Conservation (phyloP, 2,113 vertebrate genomes). For the Nycticorax nycticorax region DNA sequence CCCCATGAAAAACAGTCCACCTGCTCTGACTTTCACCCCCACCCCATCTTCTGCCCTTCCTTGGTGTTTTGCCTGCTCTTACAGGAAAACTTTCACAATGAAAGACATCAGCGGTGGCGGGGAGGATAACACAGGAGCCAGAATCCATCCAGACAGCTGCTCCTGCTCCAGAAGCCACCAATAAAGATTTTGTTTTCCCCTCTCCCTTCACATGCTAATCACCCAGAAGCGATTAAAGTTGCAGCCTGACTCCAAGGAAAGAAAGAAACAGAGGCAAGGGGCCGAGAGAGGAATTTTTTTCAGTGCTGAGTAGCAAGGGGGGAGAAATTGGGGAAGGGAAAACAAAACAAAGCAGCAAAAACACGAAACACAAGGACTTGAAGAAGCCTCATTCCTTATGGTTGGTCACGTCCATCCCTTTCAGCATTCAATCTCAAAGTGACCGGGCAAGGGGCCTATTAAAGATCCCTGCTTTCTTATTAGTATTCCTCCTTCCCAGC, state of each 20-base stretch:
- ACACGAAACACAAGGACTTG: not conserved
- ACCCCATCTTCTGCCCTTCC: not conserved
- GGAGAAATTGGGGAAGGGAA: not conserved
- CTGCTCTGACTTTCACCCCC: not conserved
- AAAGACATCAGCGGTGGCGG: not conserved
- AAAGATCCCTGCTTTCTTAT: not conserved
- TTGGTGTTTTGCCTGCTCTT: not conserved
- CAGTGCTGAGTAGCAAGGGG: not conserved
- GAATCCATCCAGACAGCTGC: conserved; percentile 6
- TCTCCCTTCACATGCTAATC: conserved; percentile 40
- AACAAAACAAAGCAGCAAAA: not conserved
- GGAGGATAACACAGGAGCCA: not conserved
- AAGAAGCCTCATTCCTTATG: conserved; percentile 27
- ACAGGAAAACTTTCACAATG: not conserved
- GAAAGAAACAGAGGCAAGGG: not conserved
- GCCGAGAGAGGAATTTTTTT: not conserved
- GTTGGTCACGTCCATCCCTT: not conserved
- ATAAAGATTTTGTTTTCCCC: conserved; percentile 49
- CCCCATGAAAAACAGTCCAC: not conserved
- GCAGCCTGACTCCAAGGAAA: conserved; percentile 5
- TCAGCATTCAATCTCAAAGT: conserved; percentile 11
- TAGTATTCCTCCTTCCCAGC: conserved; percentile 27
- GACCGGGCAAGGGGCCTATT: not conserved
- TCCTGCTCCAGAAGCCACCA: not conserved
- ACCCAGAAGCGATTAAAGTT: not conserved